phyloP scores from a whole-genome alignment of 2,888 invertebrate species.

The Monochamus alternatus region DNA sequence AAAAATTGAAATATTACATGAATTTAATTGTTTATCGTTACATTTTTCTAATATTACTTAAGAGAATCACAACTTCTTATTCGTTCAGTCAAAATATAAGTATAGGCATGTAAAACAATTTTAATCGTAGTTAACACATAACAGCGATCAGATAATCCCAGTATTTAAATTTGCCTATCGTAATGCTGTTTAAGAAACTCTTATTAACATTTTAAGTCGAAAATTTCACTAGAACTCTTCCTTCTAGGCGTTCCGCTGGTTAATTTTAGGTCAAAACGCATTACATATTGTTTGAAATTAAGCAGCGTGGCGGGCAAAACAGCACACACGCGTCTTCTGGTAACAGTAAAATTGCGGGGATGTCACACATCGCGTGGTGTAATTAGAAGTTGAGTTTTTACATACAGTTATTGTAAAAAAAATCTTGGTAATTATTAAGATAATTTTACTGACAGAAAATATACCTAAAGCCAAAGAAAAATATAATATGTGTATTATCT shows the following conservation, averaged over 20 bases:
- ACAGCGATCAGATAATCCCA: background rate
- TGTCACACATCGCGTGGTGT: constrained; percentile 35
- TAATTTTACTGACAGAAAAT: background rate
- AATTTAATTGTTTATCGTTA: too few relatives aligned
- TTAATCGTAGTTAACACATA: background rate
- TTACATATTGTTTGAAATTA: constrained; percentile 59
- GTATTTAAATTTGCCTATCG: constrained; percentile 6
- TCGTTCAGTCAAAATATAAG: too few relatives aligned
- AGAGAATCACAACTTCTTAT: too few relatives aligned
- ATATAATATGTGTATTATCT: too few relatives aligned
- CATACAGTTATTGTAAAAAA: background rate
- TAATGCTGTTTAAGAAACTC: constrained; percentile 27
- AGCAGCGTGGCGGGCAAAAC: constrained; percentile 55
- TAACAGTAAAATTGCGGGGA: constrained; percentile 34
- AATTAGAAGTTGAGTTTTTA: background rate
- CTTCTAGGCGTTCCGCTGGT: constrained; percentile 55
- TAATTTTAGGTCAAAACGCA: constrained; percentile 65
- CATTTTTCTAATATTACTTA: too few relatives aligned
- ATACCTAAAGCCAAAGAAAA: background rate
- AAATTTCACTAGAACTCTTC: constrained; percentile 51
- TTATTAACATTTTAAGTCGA: constrained; percentile 30
- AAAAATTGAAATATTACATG: too few relatives aligned
- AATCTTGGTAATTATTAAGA: constrained; percentile 7
- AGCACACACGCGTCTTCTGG: constrained; percentile 33
- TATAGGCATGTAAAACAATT: background rate